phyloP scores from a whole-genome alignment of 1,140 invertebrate species.

The Vollenhovia emeryi region DNA sequence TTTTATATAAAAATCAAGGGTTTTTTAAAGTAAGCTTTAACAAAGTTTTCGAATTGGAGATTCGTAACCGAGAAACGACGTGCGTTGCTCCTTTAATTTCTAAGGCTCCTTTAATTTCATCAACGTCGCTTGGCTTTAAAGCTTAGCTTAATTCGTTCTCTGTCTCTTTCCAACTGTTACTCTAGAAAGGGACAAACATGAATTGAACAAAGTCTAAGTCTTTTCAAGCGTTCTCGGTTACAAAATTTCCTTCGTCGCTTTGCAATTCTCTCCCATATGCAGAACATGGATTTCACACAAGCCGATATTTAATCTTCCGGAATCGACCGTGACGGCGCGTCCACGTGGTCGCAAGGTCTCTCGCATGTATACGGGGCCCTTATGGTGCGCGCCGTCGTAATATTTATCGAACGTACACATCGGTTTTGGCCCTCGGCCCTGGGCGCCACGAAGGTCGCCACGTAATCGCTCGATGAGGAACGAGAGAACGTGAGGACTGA shows the following conservation, averaged over 20 bases:
- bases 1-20: not conserved
- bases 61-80: not conserved
- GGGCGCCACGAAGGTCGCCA: slow-evolving; percentile 78
- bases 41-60: not conserved
- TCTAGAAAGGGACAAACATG: no score
- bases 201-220: no score
- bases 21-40: not conserved
- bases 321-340: slow-evolving; percentile 27
- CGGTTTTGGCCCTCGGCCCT: slow-evolving; percentile 81
- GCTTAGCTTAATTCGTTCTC: no score
- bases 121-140: no score
- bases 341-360: slow-evolving; percentile 63
- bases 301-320: slow-evolving; percentile 7
- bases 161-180: no score
- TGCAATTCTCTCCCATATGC: not conserved
- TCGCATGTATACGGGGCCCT: slow-evolving; percentile 72
- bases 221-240: no score
- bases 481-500: slow-evolving; percentile 59
- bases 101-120: not conserved
- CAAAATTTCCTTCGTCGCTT: not conserved
- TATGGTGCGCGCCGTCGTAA: slow-evolving; percentile 64
- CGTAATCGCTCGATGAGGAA: slow-evolving; percentile 64
- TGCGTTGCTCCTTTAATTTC: not conserved
- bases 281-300: not conserved
- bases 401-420: slow-evolving; percentile 70